Conservation (phyloP, 2,113 vertebrate species). For the Athene noctua region DNA sequence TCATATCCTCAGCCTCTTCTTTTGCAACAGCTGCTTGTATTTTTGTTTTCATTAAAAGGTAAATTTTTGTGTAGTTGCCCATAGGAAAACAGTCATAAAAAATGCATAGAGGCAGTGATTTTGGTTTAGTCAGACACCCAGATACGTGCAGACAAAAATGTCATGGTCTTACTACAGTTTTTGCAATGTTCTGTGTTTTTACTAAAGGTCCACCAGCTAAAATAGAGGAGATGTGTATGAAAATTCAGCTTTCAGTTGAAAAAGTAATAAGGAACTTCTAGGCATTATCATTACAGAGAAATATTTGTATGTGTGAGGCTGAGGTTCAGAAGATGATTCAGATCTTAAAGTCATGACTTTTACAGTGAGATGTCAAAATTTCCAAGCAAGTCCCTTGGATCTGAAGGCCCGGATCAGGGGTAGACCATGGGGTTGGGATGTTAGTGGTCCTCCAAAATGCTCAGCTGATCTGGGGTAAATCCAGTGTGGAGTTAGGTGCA, state of each 20-base stretch:
- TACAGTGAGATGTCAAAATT: not conserved
- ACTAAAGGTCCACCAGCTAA: not conserved
- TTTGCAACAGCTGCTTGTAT: not conserved
- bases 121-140: not conserved
- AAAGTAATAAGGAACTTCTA: not conserved
- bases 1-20: not conserved
- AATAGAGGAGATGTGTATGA: not conserved
- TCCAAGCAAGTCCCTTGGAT: not conserved
- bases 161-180: not conserved
- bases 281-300: not conserved
- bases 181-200: not conserved
- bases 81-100: not conserved
- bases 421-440: not conserved
- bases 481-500: not conserved
- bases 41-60: not conserved
- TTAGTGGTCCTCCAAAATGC: not conserved
- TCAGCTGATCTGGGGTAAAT: not conserved
- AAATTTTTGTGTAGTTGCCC: not conserved
- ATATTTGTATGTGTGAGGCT: not conserved
- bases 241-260: not conserved
- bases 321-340: not conserved
- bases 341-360: not conserved
- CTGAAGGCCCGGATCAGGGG: not conserved
- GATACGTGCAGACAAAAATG: not conserved
- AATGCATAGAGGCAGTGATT: not conserved